Evolutionary conservation across 2,797 vertebrate species (phyloP), one percentile per base, ranked within the genome.

Genomic region (Sebastes alutus): DNA sequence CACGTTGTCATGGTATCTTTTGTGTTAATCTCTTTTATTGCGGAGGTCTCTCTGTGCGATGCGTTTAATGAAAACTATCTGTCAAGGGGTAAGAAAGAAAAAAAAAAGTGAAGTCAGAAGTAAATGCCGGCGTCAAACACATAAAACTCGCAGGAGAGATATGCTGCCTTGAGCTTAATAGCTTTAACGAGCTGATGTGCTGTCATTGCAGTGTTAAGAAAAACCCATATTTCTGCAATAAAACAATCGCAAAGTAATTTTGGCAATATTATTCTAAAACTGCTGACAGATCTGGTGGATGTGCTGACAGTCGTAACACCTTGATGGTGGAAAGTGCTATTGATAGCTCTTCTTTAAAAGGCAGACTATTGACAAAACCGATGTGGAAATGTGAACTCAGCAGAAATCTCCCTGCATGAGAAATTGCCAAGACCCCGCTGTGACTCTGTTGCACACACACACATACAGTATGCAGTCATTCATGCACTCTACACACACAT

Each of bases 321-420:
- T 76, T 81, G 78, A 89, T 72, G 82, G 54, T 72, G 81, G 88
- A 92, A 94, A 94, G 75, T 82, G 87, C 92, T 91, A 94, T 93
- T 94, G 93, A 93, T 91, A 89, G 93, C 80, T 85, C 84, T 72
- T 86, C 88, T 88, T 89, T 92, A 81, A 86, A 90, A 89, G 81
- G 81, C 77, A 84, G 63, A 78, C 81, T 86, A 92, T 89, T 90
- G 91, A 94, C 88, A 83, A 63, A 78, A 82, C 66, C 56, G 16
- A 77, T 67, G 88, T 85, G 91, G 92, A 96, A 95, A 94, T 65
- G 85, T 88, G 58, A 27, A 88, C 88, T 95, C 95, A 94, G 95
- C 95, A 94, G 72, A 96, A 94, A 90, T 78, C 64, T 78, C 75
- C 69, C 83, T 54, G 82, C 74, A 64, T 77, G 82, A 83, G 66